Base-by-base conservation (phyloP, 1,140 invertebrate species). In the Saccostrea glomerata region DNA sequence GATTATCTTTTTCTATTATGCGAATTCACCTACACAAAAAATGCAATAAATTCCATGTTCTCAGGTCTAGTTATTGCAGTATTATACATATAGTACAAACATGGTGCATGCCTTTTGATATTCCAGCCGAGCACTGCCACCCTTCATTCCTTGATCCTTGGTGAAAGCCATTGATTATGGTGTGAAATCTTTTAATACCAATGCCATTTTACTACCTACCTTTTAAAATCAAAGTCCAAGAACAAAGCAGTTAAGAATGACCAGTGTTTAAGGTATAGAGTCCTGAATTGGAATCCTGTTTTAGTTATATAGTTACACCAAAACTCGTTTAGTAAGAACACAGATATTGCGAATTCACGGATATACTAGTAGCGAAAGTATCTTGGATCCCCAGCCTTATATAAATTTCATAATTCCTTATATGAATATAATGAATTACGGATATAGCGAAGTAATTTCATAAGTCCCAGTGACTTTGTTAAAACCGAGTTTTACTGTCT, bases 1-100 rank as follows among this genome's bases (percentile, higher is more conserved):
- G 70, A 77, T 77, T 77, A 77, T 77, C 70, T 77, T 77, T 25
- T 77, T 77, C 70, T 36, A 77, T 77, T 77, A 12, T 77, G 30
- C 11, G 25, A 77, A 25, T 13, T 30, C 15, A 25, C 25, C 23
- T 30, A 17, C 25, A 77, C 23, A 25, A 25, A 30, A 77, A 77
- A 77, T 2, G 15, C 30, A 36, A 25, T 77, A 23, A 25, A 77
- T 77, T 77, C 25, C 30, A 77, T 77, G 70, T 40, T 30, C 70
- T 17, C 25, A 12, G 70, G 70, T 30, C 70, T 36, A 77, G 25
- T 77, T 77, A 77, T 36, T 77, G 25, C 23, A 15, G 70, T 77
- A 25, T 30, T 36, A 36, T 36, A 36, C 30, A 2, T 36, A 36
- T 73, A 40, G 30, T 77, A 77, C 30, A 77, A 77, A 77, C 70